Conservation (phyloP, 1,140 invertebrate species). For the Gryon sp. region DNA sequence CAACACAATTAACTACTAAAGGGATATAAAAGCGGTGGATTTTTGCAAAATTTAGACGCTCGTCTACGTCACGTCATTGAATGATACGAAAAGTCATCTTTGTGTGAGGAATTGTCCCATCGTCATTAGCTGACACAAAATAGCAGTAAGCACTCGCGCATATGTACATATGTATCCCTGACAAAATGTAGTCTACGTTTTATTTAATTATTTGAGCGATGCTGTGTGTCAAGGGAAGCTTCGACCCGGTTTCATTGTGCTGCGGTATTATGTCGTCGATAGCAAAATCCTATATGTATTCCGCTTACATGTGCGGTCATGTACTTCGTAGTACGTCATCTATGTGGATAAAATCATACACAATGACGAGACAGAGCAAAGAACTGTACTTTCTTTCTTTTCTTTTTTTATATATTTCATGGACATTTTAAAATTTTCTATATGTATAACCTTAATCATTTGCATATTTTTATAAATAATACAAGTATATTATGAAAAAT, state of each 20-base stretch:
- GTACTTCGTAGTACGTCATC: slow-evolving; percentile 17
- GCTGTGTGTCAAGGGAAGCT: slow-evolving; percentile 50
- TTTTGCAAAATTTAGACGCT: slow-evolving; percentile 3
- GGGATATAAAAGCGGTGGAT: slow-evolving; percentile 1
- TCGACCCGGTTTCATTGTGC: slow-evolving; percentile 53
- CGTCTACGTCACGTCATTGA: neutral
- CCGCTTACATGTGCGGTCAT: slow-evolving; percentile 32
- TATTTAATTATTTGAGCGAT: slow-evolving; percentile 54
- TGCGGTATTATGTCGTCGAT: slow-evolving; percentile 51
- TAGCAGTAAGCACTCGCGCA: slow-evolving; percentile 9
- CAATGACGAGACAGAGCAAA: slow-evolving; percentile 2
- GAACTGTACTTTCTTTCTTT: neutral
- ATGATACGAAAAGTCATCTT: neutral
- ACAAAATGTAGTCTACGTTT: slow-evolving; percentile 37
- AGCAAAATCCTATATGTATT: slow-evolving; percentile 49
- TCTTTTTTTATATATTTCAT: neutral
- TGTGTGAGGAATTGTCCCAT: slow-evolving; percentile 2
- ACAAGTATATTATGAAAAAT: too few species aligned
- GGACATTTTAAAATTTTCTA: too few species aligned
- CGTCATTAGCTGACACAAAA: slow-evolving; percentile 23
- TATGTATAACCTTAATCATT: too few species aligned
- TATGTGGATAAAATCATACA: slow-evolving; percentile 17
- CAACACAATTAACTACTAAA: too few species aligned
- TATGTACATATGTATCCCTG: slow-evolving; percentile 25
- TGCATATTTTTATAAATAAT: too few species aligned